These are phyloP conservation scores for Campoplex nolae DNA, from an alignment of 2,888 invertebrate genomes.

Conservation along the genomic window DNA sequence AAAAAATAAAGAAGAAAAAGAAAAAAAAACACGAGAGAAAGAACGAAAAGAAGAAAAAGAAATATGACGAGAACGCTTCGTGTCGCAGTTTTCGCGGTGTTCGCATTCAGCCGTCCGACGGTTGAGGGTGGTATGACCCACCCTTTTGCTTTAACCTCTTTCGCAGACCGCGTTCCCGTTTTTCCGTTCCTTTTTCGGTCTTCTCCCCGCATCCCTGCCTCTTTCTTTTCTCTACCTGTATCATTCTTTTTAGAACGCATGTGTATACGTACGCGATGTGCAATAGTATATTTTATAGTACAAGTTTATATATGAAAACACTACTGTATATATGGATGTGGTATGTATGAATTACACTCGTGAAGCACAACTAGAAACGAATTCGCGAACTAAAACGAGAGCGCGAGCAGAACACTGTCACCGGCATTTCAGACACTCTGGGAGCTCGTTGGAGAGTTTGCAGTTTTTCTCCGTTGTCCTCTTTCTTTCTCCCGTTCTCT, in stretches of 20 bases:
- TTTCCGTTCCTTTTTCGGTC: slow-evolving; percentile 13
- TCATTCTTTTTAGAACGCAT: slow-evolving; percentile 43
- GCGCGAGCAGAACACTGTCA: slow-evolving; percentile 66
- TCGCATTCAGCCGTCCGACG: slow-evolving; percentile 58
- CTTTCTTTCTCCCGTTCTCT: slow-evolving; percentile 49
- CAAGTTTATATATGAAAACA: neutral
- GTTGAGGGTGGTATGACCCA: slow-evolving; percentile 30
- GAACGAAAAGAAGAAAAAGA: neutral
- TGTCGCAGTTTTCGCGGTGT: slow-evolving; percentile 50
- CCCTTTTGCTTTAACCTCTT: slow-evolving; percentile 46
- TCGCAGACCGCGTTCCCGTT: slow-evolving; percentile 35
- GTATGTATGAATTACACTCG: slow-evolving; percentile 43
- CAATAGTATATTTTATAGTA: neutral
- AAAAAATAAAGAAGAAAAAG: neutral
- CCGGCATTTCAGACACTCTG: slow-evolving; percentile 65
- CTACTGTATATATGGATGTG: slow-evolving; percentile 1
- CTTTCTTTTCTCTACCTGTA: slow-evolving; percentile 23
- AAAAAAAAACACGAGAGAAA: slow-evolving; percentile 6
- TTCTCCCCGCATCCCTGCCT: neutral
- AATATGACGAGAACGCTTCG: slow-evolving; percentile 31
- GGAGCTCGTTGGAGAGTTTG: slow-evolving; percentile 56
- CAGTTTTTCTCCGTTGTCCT: slow-evolving; percentile 67
- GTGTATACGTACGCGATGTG: slow-evolving; percentile 20
- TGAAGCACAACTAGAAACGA: slow-evolving; percentile 55
- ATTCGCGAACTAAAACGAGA: slow-evolving; percentile 61